These are phyloP conservation scores for Centropristis striata DNA, from an alignment of 2,113 vertebrate genomes.

Conservation along the genomic window DNA sequence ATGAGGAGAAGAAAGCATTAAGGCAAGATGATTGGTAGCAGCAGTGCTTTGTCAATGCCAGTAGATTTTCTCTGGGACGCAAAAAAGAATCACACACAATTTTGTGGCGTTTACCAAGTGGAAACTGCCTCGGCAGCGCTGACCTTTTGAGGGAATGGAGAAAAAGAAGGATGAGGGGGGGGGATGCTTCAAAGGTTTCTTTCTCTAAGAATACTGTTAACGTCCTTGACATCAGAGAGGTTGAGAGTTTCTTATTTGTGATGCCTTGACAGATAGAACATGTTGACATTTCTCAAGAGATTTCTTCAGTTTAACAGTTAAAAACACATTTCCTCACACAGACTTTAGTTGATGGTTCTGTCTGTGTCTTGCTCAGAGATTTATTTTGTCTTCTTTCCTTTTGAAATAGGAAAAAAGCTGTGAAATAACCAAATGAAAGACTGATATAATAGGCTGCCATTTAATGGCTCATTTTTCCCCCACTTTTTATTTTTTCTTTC, in stretches of 20 bases:
- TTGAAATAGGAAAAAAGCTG: neutral
- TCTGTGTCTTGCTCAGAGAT: neutral
- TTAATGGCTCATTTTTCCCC: neutral
- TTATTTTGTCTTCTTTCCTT: neutral
- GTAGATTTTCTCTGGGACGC: too few species aligned
- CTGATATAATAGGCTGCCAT: neutral
- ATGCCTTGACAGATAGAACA: neutral
- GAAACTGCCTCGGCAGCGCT: too few species aligned
- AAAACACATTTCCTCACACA: neutral
- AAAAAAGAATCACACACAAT: too few species aligned
- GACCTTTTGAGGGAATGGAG: too few species aligned
- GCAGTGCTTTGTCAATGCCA: too few species aligned
- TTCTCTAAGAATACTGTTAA: neutral
- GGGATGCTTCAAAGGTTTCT: neutral
- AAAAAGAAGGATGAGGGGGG: neutral
- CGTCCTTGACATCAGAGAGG: neutral
- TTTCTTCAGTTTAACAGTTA: neutral
- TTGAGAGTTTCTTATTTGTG: neutral
- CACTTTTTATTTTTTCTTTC: slow-evolving; percentile 16
- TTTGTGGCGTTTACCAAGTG: too few species aligned
- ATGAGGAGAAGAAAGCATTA: too few species aligned
- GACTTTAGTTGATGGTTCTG: neutral
- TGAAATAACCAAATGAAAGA: neutral
- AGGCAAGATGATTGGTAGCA: too few species aligned
- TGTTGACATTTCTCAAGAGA: neutral